These are phyloP conservation scores for Paramormyrops kingsleyae DNA, from an alignment of 2,113 vertebrate genomes.

Conservation along the genomic window DNA sequence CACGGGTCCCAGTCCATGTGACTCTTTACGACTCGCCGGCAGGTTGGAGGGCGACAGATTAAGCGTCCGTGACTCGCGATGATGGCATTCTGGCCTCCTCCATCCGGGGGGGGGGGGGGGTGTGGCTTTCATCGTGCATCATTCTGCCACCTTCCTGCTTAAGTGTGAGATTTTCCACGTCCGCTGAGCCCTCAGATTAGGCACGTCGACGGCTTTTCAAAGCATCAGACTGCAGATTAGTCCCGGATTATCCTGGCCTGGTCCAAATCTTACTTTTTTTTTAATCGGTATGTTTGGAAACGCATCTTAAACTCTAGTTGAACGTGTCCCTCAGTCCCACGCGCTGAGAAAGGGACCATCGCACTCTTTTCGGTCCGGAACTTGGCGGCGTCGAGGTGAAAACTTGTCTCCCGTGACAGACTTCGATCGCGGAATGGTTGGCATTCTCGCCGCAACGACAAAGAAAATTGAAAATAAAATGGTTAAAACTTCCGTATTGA, in stretches of 20 bases:
- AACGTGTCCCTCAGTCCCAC: neutral
- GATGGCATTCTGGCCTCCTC: neutral
- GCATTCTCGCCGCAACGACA: neutral
- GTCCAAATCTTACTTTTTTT: neutral
- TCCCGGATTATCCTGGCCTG: neutral
- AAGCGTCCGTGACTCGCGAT: neutral
- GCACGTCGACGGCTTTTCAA: neutral
- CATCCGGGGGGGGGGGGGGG: neutral
- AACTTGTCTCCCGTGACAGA: neutral
- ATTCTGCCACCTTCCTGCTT: neutral
- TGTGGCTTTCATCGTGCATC: neutral
- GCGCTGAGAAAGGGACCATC: neutral
- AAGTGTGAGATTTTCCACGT: neutral
- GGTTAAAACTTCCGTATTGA: neutral
- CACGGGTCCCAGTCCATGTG: neutral
- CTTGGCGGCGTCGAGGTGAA: neutral
- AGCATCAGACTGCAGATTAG: constrained; percentile 11
- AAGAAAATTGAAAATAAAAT: neutral
- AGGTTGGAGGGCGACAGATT: neutral
- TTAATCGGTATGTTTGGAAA: neutral
- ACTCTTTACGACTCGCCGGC: neutral
- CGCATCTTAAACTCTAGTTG: neutral
- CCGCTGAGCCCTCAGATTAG: neutral
- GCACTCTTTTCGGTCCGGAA: neutral
- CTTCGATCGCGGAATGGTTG: neutral